Evolutionary conservation across 92 coral and sea anemone species (phyloP).

Genomic region (Scolanthus callimorphus): DNA sequence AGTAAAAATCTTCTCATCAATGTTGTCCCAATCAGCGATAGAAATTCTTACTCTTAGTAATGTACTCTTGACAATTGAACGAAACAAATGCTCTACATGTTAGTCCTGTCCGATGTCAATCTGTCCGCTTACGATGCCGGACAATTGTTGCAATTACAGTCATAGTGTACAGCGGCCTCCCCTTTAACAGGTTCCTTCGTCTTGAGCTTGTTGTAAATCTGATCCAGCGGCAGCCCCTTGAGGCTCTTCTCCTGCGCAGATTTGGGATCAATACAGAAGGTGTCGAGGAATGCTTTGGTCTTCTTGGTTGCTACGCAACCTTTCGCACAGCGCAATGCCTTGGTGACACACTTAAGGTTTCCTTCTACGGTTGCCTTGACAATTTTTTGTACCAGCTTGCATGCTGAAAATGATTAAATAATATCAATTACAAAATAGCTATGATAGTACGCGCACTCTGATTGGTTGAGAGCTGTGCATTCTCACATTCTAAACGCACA

Average conservation of each 20-base stretch:
- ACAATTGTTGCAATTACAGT: conserved; percentile 25
- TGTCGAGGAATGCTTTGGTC: background rate
- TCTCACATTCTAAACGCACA: no score
- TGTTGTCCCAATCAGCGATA: no score
- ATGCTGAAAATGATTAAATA: no score
- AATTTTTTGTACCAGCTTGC: conserved; percentile 10
- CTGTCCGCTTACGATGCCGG: background rate
- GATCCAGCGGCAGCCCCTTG: background rate
- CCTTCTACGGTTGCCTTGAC: background rate
- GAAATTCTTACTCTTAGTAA: no score
- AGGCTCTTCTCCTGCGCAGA: conserved; percentile 5
- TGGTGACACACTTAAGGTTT: background rate
- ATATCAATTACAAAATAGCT: no score
- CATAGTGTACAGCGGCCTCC: conserved; percentile 9
- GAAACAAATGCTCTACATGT: no score
- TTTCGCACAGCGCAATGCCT: conserved; percentile 22
- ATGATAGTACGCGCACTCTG: no score
- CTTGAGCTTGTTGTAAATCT: conserved; percentile 5
- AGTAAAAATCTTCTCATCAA: no score
- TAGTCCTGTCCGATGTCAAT: background rate
- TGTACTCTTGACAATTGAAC: no score
- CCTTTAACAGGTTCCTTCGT: background rate
- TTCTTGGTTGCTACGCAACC: conserved; percentile 18
- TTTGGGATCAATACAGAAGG: conserved; percentile 7
- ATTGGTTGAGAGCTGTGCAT: no score